phyloP scores from a whole-genome alignment of 2,113 vertebrate species.

The Corythaixoides concolor region DNA sequence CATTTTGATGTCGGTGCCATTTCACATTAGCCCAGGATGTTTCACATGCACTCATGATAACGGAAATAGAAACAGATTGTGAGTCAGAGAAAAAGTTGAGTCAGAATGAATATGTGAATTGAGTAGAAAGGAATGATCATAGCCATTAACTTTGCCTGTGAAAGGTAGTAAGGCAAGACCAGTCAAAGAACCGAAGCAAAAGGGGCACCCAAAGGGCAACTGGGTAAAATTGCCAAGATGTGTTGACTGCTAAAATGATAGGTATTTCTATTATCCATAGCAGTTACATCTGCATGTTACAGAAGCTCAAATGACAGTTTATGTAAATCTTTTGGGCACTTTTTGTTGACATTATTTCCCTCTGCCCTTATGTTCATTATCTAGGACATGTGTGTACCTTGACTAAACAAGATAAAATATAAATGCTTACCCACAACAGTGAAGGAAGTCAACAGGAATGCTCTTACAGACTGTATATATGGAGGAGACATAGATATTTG shows the following conservation, averaged over 20 bases:
- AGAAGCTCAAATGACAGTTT: not conserved
- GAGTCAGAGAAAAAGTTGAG: slow-evolving; percentile 62
- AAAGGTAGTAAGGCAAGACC: slow-evolving; percentile 13
- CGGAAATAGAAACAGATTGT: slow-evolving; percentile 48
- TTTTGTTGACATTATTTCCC: not conserved
- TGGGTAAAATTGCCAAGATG: not conserved
- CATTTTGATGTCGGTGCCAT: slow-evolving; percentile 22
- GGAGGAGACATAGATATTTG: not conserved
- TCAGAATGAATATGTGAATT: slow-evolving; percentile 51
- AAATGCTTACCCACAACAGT: not conserved
- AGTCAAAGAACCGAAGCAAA: not conserved
- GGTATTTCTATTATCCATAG: not conserved
- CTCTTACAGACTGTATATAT: not conserved
- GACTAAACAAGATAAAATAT: not conserved
- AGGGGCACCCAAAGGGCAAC: not conserved
- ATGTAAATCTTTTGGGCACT: not conserved
- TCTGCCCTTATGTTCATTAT: not conserved
- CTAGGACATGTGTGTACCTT: not conserved
- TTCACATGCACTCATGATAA: not conserved
- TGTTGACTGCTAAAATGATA: not conserved
- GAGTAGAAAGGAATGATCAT: slow-evolving; percentile 37
- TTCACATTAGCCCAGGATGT: not conserved
- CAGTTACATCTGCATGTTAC: not conserved
- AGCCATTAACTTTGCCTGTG: not conserved
- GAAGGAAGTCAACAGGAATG: not conserved